Evolutionary conservation across 2,113 vertebrate genomes (phyloP), one percentile per base, ranked within the genome.

Genomic region (Lophotis ruficrista): DNA sequence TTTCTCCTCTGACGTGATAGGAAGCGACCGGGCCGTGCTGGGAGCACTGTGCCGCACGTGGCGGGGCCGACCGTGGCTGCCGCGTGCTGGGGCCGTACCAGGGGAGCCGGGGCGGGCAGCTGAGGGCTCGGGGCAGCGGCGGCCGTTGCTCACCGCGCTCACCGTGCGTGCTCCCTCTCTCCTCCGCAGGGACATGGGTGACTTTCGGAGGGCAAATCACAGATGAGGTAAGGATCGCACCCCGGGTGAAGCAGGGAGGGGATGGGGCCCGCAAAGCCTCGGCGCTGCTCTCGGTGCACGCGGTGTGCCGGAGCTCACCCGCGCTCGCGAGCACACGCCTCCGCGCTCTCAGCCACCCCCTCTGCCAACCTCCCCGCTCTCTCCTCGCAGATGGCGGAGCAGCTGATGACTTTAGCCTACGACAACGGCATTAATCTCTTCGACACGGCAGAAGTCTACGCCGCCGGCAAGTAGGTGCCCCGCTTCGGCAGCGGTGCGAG

Each of bases 361-460:
- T 41, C 61, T 10, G 7, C 89, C 12, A 1, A 60, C 77, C n/a
- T 7, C 53, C 83, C 68, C 0, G 6, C 84, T 86, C 69, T 96
- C 71, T 89, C 85, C 9, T 98, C 98, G 43, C 99, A 99, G 99
- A 99, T 99, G 99, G 99, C 99, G 0, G 99, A 99, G 96, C 99
- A 99, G 98, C 98, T 99, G 89, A 99, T 99, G 99, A 99, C 99
- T 96, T 94, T 99, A 97, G 99, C 99, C 83, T 99, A 99, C 9
- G 99, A 99, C 97, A 99, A 99, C 3, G 99, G 99, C 97, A 99
- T 99, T 98, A 99, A 99, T 98, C 99, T 99, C 96, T 99, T 99
- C 28, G 99, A 99, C 97, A 99, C 99, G 0, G 99, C 99, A 3
- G 99, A 99, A 90, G 99, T 99, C 96, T 99, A 99, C 10, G 99